A percentile compares a stretch with the other conserved stretches of the same genome.
Conservation (phyloP, 2,113 vertebrate genomes). For the Silurus glanis region DNA sequence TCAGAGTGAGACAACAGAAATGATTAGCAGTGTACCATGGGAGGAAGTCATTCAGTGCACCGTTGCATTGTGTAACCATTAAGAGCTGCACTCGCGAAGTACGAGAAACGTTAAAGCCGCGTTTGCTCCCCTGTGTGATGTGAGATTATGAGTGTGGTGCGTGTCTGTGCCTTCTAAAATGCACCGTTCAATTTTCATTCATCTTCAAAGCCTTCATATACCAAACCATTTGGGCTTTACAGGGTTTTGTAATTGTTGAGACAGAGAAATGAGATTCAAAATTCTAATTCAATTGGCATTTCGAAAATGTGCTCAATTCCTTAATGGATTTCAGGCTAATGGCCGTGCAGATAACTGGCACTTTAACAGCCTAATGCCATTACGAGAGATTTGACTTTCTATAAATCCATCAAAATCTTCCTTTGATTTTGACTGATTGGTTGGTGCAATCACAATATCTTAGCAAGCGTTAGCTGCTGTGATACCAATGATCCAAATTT, state of each 20-base stretch:
- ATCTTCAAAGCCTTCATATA: no score
- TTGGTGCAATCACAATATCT: background rate
- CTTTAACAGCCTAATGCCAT: background rate
- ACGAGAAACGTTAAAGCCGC: slow-evolving; percentile 7
- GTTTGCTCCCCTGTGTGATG: background rate
- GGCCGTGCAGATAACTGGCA: background rate
- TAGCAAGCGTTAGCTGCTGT: background rate
- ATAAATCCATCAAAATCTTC: background rate
- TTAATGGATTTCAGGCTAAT: slow-evolving; percentile 20
- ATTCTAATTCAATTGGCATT: background rate
- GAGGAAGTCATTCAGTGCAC: slow-evolving; percentile 41
- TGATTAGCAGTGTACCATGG: slow-evolving; percentile 53
- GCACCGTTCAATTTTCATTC: background rate
- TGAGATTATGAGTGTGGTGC: background rate
- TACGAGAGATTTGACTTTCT: slow-evolving; percentile 16
- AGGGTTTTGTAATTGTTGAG: background rate
- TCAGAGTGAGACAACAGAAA: slow-evolving; percentile 55
- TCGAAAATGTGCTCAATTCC: background rate
- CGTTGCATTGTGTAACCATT: slow-evolving; percentile 58
- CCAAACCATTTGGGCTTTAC: background rate
- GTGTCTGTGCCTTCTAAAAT: background rate
- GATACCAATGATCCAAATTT: background rate
- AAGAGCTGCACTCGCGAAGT: slow-evolving; percentile 25
- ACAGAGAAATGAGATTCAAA: background rate
- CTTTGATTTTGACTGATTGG: background rate